Percentiles rank a stretch among this genome's conserved stretches.
Conservation (phyloP, 1,140 invertebrate species). For the Whitmania pigra region DNA sequence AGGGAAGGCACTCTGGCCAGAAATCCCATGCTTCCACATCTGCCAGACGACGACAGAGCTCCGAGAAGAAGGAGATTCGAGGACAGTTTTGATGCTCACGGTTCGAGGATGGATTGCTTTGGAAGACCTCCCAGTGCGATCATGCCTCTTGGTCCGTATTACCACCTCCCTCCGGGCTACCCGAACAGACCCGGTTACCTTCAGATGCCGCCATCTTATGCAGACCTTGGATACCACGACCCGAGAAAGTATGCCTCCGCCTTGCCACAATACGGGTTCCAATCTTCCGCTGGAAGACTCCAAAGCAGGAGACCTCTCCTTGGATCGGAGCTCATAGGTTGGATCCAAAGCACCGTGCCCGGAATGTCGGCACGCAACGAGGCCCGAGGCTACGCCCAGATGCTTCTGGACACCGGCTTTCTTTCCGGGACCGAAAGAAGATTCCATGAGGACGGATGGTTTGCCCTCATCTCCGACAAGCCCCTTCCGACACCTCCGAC, state of each 20-base stretch:
- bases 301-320: constrained; percentile 6
- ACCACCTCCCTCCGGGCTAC: background rate
- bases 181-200: background rate
- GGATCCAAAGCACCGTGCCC: background rate
- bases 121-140: background rate
- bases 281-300: background rate
- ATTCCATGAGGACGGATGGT: constrained; percentile 15
- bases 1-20: background rate
- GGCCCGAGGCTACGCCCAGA: constrained; percentile 11
- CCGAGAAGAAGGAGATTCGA: constrained; percentile 11
- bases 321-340: constrained; percentile 11
- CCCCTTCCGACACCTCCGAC: no score
- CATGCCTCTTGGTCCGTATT: background rate
- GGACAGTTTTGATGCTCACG: background rate
- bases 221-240: background rate
- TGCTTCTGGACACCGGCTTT: background rate
- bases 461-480: background rate
- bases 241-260: background rate
- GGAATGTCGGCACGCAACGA: background rate
- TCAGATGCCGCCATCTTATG: background rate
- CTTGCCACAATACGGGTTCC: background rate
- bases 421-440: background rate
- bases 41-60: background rate
- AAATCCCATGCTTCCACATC: background rate
- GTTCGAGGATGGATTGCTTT: background rate